Evolutionary conservation across 1,140 invertebrate species (phyloP), one percentile per base, ranked within the genome.

Genomic region (Choristoneura fumiferana): DNA sequence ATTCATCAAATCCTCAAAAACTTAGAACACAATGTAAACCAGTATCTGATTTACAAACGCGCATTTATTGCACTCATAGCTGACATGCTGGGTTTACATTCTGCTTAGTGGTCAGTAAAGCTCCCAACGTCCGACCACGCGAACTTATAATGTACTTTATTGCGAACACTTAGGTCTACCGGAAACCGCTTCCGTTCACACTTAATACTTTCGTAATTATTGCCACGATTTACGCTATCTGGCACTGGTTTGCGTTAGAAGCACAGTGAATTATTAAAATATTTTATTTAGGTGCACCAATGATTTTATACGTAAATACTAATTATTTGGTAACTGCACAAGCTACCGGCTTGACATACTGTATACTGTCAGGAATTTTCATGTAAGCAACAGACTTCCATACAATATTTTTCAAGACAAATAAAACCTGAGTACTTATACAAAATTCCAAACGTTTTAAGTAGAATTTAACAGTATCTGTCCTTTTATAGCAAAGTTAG

Each of bases 231-330:
- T 33, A 62, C 60, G 43, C 58, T 60, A 35, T 64, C 73, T 73
- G 71, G 73, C 79, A 75, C 63, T 66, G 63, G 39, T 63, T 36
- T 36, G 33, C 18, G 69, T 62, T 75, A 74, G 65, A 81, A 81
- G 76, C 81, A 73, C 80, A 54, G 65, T 65, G 71, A 65, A 70
- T 63, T 84, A 83, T 80, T 80, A 83, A 86, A 84, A 86, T 85
- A 86, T 69, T 66, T 72, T 65, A 71, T 67, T 61, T 70, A 65
- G 61, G 69, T 80, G 74, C 71, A 68, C 66, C 66, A 66, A 73
- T 69, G 67, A 64, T 54, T 67, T 66, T 71, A 62, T 57, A 59
- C 58, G 54, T 62, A 63, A 65, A 73, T 65, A 67, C 71, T 73
- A 73, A 40, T 29, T 60, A 22, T 67, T 70, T 70, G 67, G 63